Base-by-base conservation (phyloP, 2,113 vertebrate genomes). In the Tychaedon coryphoeus region DNA sequence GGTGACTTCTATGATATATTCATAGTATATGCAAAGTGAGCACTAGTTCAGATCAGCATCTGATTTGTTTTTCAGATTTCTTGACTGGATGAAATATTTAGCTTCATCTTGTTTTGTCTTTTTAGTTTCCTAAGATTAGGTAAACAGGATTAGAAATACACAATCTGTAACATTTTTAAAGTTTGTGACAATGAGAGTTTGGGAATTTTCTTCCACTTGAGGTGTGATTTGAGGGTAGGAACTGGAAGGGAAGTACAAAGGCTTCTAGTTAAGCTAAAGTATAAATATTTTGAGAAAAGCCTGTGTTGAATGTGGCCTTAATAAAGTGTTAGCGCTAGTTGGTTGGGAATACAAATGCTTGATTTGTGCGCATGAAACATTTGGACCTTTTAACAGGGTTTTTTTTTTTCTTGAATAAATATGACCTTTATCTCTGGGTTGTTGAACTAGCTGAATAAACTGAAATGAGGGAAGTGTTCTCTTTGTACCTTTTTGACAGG, bases 401-500 rank as follows among this genome's bases (percentile, higher is more conserved):
- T 84, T 40, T 40, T 93, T 94, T 43, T 45, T 90, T 90, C 73
- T 78, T 87, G 51, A 62, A 77, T 86, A 81, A 90, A 64, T 66
- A 67, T 1, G 8, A 62, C 56, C 61, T 92, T 92, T 87, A 58
- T 91, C 24, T 70, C 43, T 34, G 65, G 47, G 26, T 64, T 71
- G 73, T 65, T 74, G 77, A 85, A 81, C 73, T 85, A 90, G 60
- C 88, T 94, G 85, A 93, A 93, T 84, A 84, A 87, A 92, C 73
- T 58, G 73, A 89, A 93, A 81, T 29, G 69, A 74, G 77, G 9
- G 9, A 89, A 66, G 42, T 62, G 65, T 34, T 85, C 43, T 76
- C 56, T 90, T 67, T 91, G 90, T 78, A 86, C 65, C 69, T 84
- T 36, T 70, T 54, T 53, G 69, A 74, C 28, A 62, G 45, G 64